Base-by-base conservation (phyloP, 2,888 invertebrate genomes). In the Myopa tessellatipennis region DNA sequence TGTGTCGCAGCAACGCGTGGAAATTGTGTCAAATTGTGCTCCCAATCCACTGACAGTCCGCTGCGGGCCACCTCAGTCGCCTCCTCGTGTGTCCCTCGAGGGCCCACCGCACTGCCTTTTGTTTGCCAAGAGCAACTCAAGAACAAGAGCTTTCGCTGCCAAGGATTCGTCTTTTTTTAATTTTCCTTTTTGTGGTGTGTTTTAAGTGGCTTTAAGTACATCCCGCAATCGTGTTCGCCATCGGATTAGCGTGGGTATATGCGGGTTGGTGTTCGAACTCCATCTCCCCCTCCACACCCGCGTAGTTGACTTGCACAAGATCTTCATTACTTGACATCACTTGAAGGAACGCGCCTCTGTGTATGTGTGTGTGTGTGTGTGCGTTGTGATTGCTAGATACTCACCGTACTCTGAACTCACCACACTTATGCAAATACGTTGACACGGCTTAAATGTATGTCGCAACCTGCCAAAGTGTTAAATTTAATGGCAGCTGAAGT, bases 131-230 rank as follows among this genome's bases (percentile, higher is more conserved):
- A 38, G 38, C 36, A 26, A 12, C 26, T 26, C 50, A 50, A 14
- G 14, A 26, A 26, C 26, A 50, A 50, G 50, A 8, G 50, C 14
- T 14, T 14, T 50, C 50, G 50, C 14, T 14, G 50, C 3, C 50
- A 16, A 16, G 55, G 55, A 55, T n/a, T 45, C 45, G 45, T 45
- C 45, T 6, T 26, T 26, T 26, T 26, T 26, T 26, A 26, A 26
- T 26, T 26, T 26, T 26, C 45, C 7, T 6, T 45, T 45, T 45
- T 45, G 6, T 6, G 45, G 7, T 6, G 45, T 45, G 45, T 26
- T 52, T n/a, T 45, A 69, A 69, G 69, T 69, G 69, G 72, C 72
- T 58, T 72, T 38, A 40, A 72, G 72, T 71, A 72, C 38, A 55
- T 45, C 60, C 70, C 72, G 61, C 72, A 72, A 55, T n/a, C 60